These are phyloP conservation scores for Eubasilissa regina DNA, from an alignment of 1,140 invertebrate genomes.

Conservation along the genomic window DNA sequence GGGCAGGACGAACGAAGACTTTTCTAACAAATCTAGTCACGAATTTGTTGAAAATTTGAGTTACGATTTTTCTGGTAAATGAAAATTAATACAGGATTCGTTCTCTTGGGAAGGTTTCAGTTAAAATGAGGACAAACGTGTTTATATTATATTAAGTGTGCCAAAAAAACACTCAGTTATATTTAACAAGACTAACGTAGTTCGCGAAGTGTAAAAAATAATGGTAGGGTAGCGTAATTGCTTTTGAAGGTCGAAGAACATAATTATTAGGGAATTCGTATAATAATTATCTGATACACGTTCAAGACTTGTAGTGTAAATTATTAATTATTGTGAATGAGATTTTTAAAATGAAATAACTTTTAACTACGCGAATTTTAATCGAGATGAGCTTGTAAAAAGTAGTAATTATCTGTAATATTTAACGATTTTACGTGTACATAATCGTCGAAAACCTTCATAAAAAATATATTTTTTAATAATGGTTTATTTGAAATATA, in stretches of 20 bases:
- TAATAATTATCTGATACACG: slow-evolving; percentile 2
- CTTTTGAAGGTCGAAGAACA: background rate
- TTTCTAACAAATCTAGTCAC: slow-evolving; percentile 41
- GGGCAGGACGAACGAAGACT: slow-evolving; percentile 15
- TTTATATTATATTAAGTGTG: slow-evolving; percentile 17
- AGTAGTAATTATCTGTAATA: slow-evolving; percentile 17
- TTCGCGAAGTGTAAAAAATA: background rate
- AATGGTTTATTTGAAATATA: background rate
- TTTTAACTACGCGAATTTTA: slow-evolving; percentile 9
- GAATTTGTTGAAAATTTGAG: slow-evolving; percentile 21
- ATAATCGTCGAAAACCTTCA: background rate
- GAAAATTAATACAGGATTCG: slow-evolving; percentile 13
- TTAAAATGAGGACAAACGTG: background rate
- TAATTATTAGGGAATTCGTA: background rate
- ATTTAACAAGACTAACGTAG: background rate
- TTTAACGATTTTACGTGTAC: slow-evolving; percentile 23
- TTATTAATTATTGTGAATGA: background rate
- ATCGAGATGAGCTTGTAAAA: slow-evolving; percentile 39
- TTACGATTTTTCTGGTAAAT: slow-evolving; percentile 41
- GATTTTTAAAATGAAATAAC: background rate
- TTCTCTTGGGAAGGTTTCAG: slow-evolving; percentile 14
- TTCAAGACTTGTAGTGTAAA: slow-evolving; percentile 15
- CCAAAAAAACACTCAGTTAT: background rate
- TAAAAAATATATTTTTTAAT: background rate
- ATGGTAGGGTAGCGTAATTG: slow-evolving; percentile 4